Percentiles rank a stretch among this genome's conserved stretches.
Conservation (phyloP, 2,797 vertebrate species). For the Pristis pectinata region DNA sequence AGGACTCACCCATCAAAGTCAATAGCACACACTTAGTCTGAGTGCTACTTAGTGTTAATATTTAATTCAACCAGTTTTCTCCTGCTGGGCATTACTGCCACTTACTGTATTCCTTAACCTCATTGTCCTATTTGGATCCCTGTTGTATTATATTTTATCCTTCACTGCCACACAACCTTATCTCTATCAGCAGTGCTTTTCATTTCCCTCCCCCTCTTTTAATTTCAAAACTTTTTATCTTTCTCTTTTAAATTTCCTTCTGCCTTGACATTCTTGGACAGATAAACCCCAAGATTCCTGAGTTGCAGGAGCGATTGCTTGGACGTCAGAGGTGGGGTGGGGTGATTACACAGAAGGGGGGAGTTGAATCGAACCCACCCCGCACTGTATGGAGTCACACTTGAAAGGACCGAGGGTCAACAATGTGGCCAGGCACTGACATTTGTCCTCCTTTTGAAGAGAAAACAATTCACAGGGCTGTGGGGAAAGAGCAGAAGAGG, state of each 20-base stretch:
- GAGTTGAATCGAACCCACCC: not conserved
- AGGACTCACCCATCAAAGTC: not conserved
- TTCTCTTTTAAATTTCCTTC: not conserved
- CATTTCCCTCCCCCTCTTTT: not conserved
- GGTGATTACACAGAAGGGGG: not conserved
- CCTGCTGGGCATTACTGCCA: not conserved
- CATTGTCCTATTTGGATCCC: not conserved
- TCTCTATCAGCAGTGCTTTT: not conserved
- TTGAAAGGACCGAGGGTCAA: not conserved
- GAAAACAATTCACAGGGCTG: too few relatives aligned
- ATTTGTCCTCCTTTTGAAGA: too few relatives aligned
- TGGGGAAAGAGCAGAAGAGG: too few relatives aligned
- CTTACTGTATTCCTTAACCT: not conserved
- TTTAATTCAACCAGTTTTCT: not conserved
- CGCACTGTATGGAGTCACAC: too few relatives aligned
- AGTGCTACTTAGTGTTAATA: slow-evolving; percentile 31
- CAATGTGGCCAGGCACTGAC: not conserved
- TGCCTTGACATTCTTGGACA: not conserved
- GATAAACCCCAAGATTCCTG: not conserved
- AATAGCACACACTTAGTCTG: not conserved
- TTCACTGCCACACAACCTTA: not conserved
- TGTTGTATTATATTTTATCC: not conserved
- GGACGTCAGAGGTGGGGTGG: too few relatives aligned
- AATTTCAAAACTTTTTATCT: too few relatives aligned
- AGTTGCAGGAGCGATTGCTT: not conserved